Evolutionary conservation across 1,140 invertebrate genomes (phyloP).

Genomic region (Tetraneura akinire): DNA sequence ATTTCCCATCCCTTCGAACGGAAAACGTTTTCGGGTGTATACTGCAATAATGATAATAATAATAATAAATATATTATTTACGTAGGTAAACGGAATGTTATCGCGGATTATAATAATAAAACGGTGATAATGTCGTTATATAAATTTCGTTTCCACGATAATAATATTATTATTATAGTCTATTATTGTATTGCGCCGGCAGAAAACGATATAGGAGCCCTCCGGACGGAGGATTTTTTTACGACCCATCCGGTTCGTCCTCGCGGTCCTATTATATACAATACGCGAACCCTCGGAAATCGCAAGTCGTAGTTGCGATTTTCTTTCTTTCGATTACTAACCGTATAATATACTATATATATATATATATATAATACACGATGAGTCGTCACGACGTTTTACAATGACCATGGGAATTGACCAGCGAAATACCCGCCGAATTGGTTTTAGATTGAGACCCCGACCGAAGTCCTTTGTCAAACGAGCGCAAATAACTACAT

Average conservation of each 20-base stretch:
- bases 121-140: no score
- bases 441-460: constrained; percentile 37
- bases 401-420: constrained; percentile 39
- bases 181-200: neutral
- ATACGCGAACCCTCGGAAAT: no score
- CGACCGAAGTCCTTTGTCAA: neutral
- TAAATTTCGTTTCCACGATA: no score
- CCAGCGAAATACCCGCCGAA: neutral
- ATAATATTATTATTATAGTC: neutral
- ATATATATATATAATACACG: no score
- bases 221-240: neutral
- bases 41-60: no score
- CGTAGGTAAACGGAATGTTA: no score
- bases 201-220: neutral
- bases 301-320: no score
- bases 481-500: no score
- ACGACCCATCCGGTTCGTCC: neutral
- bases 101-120: no score
- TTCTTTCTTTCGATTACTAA: constrained; percentile 28
- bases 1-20: neutral
- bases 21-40: neutral
- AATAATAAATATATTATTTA: no score
- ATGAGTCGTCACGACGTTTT: neutral
- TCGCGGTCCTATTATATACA: neutral
- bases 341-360: no score